These are phyloP conservation scores for Drosophila incognita DNA, from an alignment of 2,888 invertebrate species.

Conservation along the genomic window DNA sequence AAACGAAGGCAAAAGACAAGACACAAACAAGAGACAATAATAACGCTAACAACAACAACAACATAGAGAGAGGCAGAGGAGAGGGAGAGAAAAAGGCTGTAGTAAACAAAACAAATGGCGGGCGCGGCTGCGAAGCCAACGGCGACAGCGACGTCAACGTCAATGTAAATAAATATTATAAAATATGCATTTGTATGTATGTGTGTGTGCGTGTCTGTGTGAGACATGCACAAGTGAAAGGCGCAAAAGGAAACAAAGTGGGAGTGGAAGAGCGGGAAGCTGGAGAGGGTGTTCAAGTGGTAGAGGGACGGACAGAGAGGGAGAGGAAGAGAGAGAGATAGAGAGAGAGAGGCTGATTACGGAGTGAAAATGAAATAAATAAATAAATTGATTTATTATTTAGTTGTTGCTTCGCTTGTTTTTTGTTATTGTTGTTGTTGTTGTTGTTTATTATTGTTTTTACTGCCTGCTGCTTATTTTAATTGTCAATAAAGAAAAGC, in stretches of 20 bases:
- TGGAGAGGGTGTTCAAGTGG: constrained; percentile 6
- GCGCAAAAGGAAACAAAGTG: constrained; percentile 63
- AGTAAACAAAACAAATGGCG: constrained; percentile 66
- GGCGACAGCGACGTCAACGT: constrained; percentile 43
- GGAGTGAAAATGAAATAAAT: constrained; percentile 65
- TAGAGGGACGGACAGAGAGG: not conserved
- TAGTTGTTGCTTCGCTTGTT: constrained; percentile 28
- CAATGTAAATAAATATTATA: constrained; percentile 76
- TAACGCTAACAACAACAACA: constrained; percentile 47
- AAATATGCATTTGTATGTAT: constrained; percentile 56
- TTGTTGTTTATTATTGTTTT: constrained; percentile 8
- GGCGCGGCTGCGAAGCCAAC: constrained; percentile 47
- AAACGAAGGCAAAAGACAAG: constrained; percentile 60
- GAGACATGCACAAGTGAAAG: constrained; percentile 73
- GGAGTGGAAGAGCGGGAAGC: constrained; percentile 35
- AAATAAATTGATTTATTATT: constrained; percentile 69
- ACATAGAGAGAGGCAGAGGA: constrained; percentile 18
- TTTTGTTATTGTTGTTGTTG: constrained; percentile 1
- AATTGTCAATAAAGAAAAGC: constrained; percentile 59
- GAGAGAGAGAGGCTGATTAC: constrained; percentile 40
- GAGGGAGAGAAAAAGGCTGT: constrained; percentile 38
- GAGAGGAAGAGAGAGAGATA: not conserved
- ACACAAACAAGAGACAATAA: constrained; percentile 59
- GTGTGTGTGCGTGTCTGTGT: constrained; percentile 18
- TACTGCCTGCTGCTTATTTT: constrained; percentile 27